Conservation (phyloP, 2,113 vertebrate species). For the Desmodus rotundus region DNA sequence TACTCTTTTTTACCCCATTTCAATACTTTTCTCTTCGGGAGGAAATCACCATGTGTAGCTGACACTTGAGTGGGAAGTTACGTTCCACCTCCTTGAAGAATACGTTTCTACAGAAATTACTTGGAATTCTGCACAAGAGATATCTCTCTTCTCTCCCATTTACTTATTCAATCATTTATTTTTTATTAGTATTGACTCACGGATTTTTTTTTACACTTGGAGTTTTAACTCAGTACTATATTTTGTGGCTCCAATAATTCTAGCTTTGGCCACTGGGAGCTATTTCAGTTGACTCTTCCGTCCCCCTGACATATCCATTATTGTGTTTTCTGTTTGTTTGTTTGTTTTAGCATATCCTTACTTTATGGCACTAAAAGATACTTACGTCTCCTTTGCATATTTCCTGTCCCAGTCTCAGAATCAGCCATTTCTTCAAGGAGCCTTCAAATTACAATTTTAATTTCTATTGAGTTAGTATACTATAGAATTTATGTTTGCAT, state of each 20-base stretch:
- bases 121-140: not conserved
- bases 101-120: not conserved
- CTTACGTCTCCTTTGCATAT: not conserved
- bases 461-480: not conserved
- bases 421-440: not conserved
- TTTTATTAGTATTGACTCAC: not conserved
- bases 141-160: not conserved
- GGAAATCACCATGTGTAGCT: not conserved
- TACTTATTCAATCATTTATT: not conserved
- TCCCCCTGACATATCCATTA: not conserved
- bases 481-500: not conserved
- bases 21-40: not conserved
- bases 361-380: not conserved
- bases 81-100: not conserved
- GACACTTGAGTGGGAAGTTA: not conserved
- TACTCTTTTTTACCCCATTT: not conserved
- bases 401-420: not conserved
- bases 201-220: not conserved
- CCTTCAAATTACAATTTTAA: not conserved
- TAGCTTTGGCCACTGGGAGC: not conserved
- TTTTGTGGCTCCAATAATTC: not conserved
- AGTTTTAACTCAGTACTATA: not conserved
- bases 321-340: not conserved
- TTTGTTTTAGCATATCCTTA: not conserved
- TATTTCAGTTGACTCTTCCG: not conserved